These are phyloP conservation scores for Pegoplata infirma DNA, from an alignment of 2,888 invertebrate species.

Conservation along the genomic window DNA sequence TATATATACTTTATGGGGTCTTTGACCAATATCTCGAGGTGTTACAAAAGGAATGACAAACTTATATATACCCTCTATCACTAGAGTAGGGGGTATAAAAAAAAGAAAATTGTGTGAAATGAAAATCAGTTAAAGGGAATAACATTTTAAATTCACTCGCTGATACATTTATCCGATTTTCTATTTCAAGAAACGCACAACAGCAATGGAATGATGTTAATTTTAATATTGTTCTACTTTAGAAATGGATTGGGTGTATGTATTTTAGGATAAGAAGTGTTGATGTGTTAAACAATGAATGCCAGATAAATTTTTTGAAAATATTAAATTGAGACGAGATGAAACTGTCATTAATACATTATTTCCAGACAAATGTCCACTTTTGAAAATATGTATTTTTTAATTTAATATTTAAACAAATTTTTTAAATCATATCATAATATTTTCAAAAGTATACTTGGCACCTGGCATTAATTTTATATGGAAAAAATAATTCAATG, in stretches of 20 bases:
- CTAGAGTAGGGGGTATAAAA: too few species aligned
- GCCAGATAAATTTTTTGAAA: too few species aligned
- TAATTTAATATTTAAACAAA: background rate
- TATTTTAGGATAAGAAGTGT: background rate
- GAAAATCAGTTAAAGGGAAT: conserved; percentile 9
- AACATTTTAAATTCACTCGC: background rate
- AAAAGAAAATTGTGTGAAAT: conserved; percentile 14
- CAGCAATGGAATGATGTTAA: too few species aligned
- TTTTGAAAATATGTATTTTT: background rate
- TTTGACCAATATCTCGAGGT: too few species aligned
- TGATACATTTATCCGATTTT: background rate
- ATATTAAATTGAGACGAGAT: too few species aligned
- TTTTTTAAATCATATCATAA: background rate
- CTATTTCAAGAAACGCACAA: background rate
- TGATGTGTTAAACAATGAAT: background rate
- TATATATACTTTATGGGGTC: too few species aligned
- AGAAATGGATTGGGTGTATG: background rate
- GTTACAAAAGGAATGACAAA: too few species aligned
- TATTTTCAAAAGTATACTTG: background rate
- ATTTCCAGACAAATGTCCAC: background rate
- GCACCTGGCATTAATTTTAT: too few species aligned
- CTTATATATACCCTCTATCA: too few species aligned
- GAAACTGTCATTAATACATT: background rate
- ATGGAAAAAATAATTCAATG: too few species aligned
- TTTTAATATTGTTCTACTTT: background rate